Evolutionary conservation across 2,797 vertebrate species (phyloP), one percentile per base, ranked within the genome.

Genomic region (Leucoraja ocellata): DNA sequence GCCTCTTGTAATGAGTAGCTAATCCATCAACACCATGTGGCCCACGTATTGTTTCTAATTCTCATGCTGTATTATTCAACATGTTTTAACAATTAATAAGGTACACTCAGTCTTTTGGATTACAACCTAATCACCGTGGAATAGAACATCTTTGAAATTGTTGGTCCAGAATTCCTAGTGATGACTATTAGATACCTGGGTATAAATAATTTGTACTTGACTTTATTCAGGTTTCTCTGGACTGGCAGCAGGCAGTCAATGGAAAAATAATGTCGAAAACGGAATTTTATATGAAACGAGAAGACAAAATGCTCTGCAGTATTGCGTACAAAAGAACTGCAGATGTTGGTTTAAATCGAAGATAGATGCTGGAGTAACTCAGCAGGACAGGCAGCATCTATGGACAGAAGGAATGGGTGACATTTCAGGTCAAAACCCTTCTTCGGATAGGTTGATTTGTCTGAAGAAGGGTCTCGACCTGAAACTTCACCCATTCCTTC

Each of bases 31-130:
- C 39, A 1, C 46, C 2, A 13, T 71, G 54, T 74, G 90, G 25
- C 58, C 58, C 25, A 46, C 39, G 76, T 92, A 92, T 92, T 76
- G 25, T 92, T 76, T 16, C 90, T 54, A 13, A 58, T 88, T 88
- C 63, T 36, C 84, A 65, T 68, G 32, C 84, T 88, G 84, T 88
- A 88, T 68, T 88, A 68, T 68, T 88, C 18, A 68, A 68, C 36
- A n/a, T 21, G 28, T 92, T 91, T 92, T 92, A 92, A 92, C 90
- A 92, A 76, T 76, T 92, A 92, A 92, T 92, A 92, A 92, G 90
- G 39, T 11, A 54, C 65, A 18, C 21, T n/a, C 7, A 9, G n/a
- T 92, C 90, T 54, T 58, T 92, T 76, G 90, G 46, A 92, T 58
- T 92, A 92, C 74, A 92, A 46, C 23, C 13, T 76, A 76, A 92